A percentile compares a stretch with the other conserved stretches of the same genome.
Evolutionary conservation across 2,888 invertebrate genomes (phyloP).

Genomic region (Enoplolaimus lenunculus): DNA sequence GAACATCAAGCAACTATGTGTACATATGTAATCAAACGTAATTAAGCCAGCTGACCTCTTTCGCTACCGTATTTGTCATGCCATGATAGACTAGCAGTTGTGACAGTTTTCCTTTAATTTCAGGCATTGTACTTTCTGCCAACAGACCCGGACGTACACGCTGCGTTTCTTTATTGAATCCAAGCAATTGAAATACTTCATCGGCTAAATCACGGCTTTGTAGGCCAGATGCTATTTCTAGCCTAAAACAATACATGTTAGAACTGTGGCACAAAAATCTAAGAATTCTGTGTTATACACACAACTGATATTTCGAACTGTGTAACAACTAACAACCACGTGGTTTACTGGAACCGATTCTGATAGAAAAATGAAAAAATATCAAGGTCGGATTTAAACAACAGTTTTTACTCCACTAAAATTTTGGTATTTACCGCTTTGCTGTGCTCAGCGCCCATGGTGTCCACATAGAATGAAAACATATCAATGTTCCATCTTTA

Average conservation of each 20-base stretch:
- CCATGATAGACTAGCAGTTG: conserved; percentile 39
- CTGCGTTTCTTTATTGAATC: conserved; percentile 38
- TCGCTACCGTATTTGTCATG: conserved; percentile 33
- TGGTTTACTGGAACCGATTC: too few species aligned
- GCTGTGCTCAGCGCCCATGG: conserved; percentile 42
- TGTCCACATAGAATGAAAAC: conserved; percentile 46
- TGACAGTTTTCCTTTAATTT: conserved; percentile 39
- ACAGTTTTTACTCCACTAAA: too few species aligned
- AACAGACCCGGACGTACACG: conserved; percentile 41
- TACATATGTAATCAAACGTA: too few species aligned
- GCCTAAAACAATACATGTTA: conserved; percentile 31
- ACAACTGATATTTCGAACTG: too few species aligned
- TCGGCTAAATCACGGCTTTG: conserved; percentile 32
- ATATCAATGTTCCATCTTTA: conserved; percentile 46
- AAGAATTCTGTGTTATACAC: too few species aligned
- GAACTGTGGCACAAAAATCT: too few species aligned
- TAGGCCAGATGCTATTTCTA: conserved; percentile 39
- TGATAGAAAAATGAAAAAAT: too few species aligned
- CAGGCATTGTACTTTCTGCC: conserved; percentile 40
- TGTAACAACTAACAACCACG: too few species aligned
- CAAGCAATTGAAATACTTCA: conserved; percentile 41
- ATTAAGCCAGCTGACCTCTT: conserved; percentile 28
- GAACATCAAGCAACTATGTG: too few species aligned
- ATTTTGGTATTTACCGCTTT: conserved; percentile 38
- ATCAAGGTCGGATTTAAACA: too few species aligned